Evolutionary conservation across 2,113 vertebrate genomes (phyloP).

Genomic region (Crotalus viridis): DNA sequence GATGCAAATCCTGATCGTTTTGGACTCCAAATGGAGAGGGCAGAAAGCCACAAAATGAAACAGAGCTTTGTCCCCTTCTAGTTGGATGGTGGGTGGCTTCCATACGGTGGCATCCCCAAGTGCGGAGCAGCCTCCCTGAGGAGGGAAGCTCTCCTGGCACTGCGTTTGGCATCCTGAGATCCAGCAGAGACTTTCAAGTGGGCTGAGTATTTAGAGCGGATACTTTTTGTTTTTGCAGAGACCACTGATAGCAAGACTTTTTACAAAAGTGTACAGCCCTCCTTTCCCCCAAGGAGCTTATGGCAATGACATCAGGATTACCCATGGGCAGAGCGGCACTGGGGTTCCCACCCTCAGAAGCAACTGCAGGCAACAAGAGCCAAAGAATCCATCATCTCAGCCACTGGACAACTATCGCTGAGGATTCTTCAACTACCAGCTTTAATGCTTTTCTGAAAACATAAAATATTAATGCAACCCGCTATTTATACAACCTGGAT

Average conservation of each 20-base stretch:
- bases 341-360: neutral
- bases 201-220: too few relatives aligned
- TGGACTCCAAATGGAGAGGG: neutral
- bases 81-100: neutral
- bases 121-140: neutral
- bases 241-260: neutral
- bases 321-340: neutral
- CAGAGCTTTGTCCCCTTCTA: neutral
- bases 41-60: neutral
- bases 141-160: neutral
- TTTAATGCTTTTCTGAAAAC: constrained; percentile 1
- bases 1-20: neutral
- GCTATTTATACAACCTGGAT: constrained; percentile 7
- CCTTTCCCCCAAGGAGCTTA: neutral
- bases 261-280: neutral
- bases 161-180: neutral
- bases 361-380: neutral
- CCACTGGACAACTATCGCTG: constrained; percentile 20
- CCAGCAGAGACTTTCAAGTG: neutral
- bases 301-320: too few relatives aligned
- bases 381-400: constrained; percentile 26
- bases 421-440: constrained; percentile 24
- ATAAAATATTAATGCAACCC: constrained; percentile 39
- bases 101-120: neutral
- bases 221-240: neutral